Evolutionary conservation across 2,797 vertebrate genomes (phyloP).

Genomic region (Myotis pilosus): DNA sequence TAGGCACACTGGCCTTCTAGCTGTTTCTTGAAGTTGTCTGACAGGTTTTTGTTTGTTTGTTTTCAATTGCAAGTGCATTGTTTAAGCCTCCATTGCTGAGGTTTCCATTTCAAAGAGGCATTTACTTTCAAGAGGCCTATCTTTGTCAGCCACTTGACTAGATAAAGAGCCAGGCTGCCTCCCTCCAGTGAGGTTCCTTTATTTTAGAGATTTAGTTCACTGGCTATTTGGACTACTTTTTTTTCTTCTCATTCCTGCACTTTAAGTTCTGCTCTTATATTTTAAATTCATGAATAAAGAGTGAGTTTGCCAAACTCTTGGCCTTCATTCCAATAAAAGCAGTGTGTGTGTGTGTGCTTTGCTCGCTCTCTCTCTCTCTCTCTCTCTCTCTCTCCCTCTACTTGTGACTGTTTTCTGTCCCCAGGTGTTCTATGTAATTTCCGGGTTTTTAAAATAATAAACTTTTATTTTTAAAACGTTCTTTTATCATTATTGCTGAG

Average conservation of each 20-base stretch:
- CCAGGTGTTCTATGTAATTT: background rate
- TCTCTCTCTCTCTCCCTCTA: no score
- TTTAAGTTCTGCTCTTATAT: background rate
- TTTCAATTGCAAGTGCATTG: background rate
- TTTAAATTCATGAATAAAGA: background rate
- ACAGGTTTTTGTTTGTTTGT: background rate
- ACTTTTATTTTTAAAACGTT: background rate
- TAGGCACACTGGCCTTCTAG: background rate
- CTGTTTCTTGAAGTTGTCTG: background rate
- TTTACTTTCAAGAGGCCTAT: background rate
- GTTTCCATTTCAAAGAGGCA: background rate
- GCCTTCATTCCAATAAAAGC: background rate
- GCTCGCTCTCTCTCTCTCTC: no score
- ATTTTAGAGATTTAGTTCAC: background rate
- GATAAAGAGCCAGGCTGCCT: background rate
- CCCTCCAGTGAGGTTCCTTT: background rate
- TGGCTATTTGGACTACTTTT: background rate
- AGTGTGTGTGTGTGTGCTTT: background rate
- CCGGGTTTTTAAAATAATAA: background rate
- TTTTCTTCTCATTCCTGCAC: background rate
- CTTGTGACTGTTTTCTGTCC: no score
- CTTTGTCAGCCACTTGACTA: background rate
- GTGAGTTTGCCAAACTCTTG: background rate
- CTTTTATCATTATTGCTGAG: background rate
- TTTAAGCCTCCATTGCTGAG: background rate